Conservation (phyloP, 2,113 vertebrate species). For the Chaenocephalus aceratus region DNA sequence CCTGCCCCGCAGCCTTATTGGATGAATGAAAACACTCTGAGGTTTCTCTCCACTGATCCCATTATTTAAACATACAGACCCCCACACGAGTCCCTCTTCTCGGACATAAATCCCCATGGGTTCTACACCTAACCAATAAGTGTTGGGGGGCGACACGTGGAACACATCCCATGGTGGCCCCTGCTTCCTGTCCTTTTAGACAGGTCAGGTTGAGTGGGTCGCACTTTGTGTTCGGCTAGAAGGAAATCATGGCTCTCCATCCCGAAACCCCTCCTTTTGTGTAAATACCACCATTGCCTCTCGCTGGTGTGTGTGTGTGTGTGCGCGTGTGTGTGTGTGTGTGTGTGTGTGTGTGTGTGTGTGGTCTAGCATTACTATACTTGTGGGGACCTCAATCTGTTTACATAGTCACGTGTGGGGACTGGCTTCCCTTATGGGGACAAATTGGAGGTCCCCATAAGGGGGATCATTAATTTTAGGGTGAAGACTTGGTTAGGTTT, state of each 20-base stretch:
- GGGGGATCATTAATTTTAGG: too few species aligned
- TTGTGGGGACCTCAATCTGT: too few species aligned
- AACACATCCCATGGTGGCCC: conserved; percentile 39
- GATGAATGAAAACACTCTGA: conserved; percentile 33
- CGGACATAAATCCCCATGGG: conserved; percentile 39
- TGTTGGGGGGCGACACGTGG: conserved; percentile 47
- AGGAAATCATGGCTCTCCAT: conserved; percentile 26
- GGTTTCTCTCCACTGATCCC: conserved; percentile 29
- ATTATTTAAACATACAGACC: conserved; percentile 21
- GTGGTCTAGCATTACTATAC: too few species aligned
- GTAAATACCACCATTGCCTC: conserved; percentile 5
- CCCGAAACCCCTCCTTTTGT: conserved; percentile 33
- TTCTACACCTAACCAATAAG: conserved; percentile 13
- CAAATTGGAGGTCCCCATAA: too few species aligned
- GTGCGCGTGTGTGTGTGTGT: neutral
- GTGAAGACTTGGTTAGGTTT: too few species aligned
- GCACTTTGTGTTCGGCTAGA: conserved; percentile 17
- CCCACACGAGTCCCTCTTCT: conserved; percentile 3
- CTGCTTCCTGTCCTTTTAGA: conserved; percentile 47
- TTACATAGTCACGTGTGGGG: too few species aligned
- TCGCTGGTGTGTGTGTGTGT: conserved; percentile 12
- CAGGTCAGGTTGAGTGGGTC: conserved; percentile 45
- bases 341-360: conserved; percentile 13
- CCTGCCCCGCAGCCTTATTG: conserved; percentile 27
- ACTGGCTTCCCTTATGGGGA: too few species aligned